These are phyloP conservation scores for Varecia variegata DNA, from an alignment of 2,797 vertebrate species.

Conservation along the genomic window DNA sequence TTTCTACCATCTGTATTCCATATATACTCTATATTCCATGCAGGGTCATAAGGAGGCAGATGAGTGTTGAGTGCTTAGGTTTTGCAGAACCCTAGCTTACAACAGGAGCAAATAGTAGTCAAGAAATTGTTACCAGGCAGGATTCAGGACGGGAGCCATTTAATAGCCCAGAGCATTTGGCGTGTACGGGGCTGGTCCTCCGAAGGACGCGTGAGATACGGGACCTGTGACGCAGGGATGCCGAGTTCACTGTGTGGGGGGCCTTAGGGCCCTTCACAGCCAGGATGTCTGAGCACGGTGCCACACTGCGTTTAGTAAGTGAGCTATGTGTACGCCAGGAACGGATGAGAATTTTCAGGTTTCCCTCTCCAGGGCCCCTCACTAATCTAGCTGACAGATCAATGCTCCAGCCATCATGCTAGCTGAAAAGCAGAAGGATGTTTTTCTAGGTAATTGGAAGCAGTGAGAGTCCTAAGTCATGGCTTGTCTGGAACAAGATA, in stretches of 20 bases:
- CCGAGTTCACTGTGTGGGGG: not conserved
- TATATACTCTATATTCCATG: not conserved
- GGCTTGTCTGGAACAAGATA: not conserved
- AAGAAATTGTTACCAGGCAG: not conserved
- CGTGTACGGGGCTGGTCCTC: not conserved
- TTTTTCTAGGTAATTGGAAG: constrained; percentile 17
- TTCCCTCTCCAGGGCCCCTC: not conserved
- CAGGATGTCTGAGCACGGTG: not conserved
- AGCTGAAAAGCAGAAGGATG: not conserved
- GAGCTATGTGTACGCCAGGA: not conserved
- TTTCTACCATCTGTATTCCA: not conserved
- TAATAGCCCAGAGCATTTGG: not conserved
- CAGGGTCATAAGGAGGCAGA: not conserved
- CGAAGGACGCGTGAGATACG: not conserved
- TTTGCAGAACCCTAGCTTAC: not conserved
- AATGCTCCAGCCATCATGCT: not conserved
- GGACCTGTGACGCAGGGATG: not conserved
- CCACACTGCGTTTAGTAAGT: not conserved
- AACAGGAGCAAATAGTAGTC: not conserved
- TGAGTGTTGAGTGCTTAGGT: not conserved
- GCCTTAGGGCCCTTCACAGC: not conserved
- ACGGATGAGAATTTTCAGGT: not conserved
- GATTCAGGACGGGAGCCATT: not conserved
- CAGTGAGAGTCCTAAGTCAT: not conserved
- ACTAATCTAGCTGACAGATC: constrained; percentile 29